phyloP scores from a whole-genome alignment of 2,113 vertebrate species.

The Petaurus breviceps region DNA sequence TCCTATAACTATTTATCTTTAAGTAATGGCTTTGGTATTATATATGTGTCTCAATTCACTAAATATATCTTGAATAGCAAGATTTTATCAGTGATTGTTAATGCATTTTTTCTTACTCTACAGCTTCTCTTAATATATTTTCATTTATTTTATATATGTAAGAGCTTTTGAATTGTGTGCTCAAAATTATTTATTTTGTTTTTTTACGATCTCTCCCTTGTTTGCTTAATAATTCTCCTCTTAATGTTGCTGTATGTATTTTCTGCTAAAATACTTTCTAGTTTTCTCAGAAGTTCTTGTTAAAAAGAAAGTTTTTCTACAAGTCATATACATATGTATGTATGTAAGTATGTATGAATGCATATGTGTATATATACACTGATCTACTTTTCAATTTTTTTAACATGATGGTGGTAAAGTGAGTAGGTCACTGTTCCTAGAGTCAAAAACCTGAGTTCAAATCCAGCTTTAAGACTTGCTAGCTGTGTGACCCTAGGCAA shows the following conservation, averaged over 20 bases:
- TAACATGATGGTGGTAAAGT: neutral
- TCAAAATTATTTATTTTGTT: too few relatives aligned
- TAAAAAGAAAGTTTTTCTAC: neutral
- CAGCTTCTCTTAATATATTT: too few relatives aligned
- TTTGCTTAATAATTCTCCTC: neutral
- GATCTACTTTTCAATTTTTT: neutral
- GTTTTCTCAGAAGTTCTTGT: neutral
- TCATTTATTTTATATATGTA: too few relatives aligned
- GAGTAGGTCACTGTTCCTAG: too few relatives aligned
- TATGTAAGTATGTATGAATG: too few relatives aligned
- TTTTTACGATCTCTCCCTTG: neutral
- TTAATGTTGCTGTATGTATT: neutral
- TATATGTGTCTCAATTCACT: too few relatives aligned
- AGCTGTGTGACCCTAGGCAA: neutral
- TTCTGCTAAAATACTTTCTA: neutral
- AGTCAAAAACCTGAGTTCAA: neutral
- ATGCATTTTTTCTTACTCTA: too few relatives aligned
- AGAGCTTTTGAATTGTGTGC: too few relatives aligned
- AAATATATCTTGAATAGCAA: too few relatives aligned
- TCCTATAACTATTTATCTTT: too few relatives aligned
- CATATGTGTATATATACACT: neutral
- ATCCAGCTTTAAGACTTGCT: neutral
- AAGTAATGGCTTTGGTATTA: too few relatives aligned
- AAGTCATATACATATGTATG: neutral
- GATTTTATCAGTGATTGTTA: too few relatives aligned